Evolutionary conservation across 2,113 vertebrate genomes (phyloP).

Genomic region (Polypterus bichir): DNA sequence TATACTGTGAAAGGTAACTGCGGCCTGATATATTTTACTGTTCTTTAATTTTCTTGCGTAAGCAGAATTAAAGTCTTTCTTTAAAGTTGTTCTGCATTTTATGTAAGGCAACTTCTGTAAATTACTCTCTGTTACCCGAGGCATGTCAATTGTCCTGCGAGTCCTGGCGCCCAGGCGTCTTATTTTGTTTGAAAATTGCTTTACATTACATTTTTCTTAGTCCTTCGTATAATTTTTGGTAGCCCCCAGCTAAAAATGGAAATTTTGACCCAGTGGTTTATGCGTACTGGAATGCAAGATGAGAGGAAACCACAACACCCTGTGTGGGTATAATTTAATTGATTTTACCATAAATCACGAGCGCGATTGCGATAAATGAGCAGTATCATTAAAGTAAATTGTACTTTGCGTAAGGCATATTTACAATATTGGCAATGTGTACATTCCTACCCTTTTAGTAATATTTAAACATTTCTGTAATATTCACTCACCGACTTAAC

Average conservation of each 20-base stretch:
- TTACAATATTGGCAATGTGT: too few species aligned
- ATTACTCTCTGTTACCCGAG: conserved; percentile 38
- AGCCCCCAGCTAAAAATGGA: conserved; percentile 53
- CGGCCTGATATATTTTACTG: too few species aligned
- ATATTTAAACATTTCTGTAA: too few species aligned
- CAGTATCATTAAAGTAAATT: conserved; percentile 61
- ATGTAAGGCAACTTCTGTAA: conserved; percentile 16
- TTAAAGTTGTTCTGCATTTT: neutral
- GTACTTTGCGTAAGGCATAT: conserved; percentile 14
- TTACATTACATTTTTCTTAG: conserved; percentile 52
- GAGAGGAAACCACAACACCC: conserved; percentile 59
- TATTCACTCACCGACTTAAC: too few species aligned
- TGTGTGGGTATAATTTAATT: conserved; percentile 67
- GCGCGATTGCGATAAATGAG: conserved; percentile 49
- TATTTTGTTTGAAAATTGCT: conserved; percentile 42
- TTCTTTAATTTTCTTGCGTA: too few species aligned
- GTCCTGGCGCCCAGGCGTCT: conserved; percentile 3
- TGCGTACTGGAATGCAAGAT: conserved; percentile 51
- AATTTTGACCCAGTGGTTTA: conserved; percentile 50
- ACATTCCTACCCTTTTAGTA: too few species aligned
- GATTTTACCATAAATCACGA: conserved; percentile 90
- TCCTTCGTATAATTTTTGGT: conserved; percentile 49
- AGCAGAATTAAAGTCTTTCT: neutral
- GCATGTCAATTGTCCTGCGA: conserved; percentile 29
- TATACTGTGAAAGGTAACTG: too few species aligned